These are phyloP conservation scores for Nothoprocta pentlandii DNA, from an alignment of 2,113 vertebrate genomes.

Conservation along the genomic window DNA sequence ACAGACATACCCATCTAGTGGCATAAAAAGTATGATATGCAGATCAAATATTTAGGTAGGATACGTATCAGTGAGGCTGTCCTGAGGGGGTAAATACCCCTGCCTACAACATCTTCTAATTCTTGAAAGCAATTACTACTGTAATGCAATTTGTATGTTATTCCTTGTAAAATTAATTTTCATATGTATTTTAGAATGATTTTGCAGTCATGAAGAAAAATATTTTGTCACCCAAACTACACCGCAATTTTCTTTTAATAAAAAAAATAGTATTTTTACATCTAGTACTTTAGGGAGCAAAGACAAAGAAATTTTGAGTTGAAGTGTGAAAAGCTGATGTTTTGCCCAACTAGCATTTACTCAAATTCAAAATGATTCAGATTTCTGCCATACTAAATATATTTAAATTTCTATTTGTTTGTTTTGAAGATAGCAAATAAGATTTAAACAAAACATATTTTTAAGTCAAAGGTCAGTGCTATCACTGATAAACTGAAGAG, in stretches of 20 bases:
- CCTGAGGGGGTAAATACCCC: not conserved
- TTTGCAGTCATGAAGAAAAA: not conserved
- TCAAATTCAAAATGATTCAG: not conserved
- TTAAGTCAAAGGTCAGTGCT: not conserved
- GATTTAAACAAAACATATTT: not conserved
- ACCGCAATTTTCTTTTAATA: not conserved
- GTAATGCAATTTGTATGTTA: not conserved
- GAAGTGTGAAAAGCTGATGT: not conserved
- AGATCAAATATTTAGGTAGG: not conserved
- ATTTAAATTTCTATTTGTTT: not conserved
- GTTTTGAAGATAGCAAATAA: not conserved
- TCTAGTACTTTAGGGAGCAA: not conserved
- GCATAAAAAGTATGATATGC: not conserved
- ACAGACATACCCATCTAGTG: not conserved
- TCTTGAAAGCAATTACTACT: not conserved
- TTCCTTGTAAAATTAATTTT: not conserved
- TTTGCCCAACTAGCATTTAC: not conserved
- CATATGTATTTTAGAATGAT: not conserved
- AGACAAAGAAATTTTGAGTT: not conserved
- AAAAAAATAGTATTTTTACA: not conserved
- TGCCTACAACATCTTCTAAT: not conserved
- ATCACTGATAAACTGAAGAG: not conserved
- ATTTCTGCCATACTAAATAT: not conserved
- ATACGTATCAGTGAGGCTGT: fast-evolving
- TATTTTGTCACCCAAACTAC: not conserved